Evolutionary conservation across 2,888 invertebrate genomes (phyloP), one percentile per base, ranked within the genome.

Genomic region (Eristalis arbustorum): DNA sequence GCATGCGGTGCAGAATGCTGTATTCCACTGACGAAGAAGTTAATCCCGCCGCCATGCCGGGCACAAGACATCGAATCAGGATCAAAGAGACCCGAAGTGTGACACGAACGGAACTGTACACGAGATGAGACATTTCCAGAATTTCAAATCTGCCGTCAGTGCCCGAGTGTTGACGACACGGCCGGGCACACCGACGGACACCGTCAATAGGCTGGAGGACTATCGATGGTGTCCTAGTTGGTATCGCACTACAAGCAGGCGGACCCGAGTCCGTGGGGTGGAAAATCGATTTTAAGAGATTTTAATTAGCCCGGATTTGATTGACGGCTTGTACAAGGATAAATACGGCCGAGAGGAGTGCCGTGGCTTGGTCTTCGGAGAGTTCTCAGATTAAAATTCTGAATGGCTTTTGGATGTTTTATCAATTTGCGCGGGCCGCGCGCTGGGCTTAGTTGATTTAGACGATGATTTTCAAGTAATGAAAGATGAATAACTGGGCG

Each of bases 301-400:
- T 83, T 83, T 66, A 72, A 78, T 83, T 83, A 76, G 56, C 64
- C 72, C 11, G 57, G 28, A 74, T 75, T 87, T 87, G 87, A 87
- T 82, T 87, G 87, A 87, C 78, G 64, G 81, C 71, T 64, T 18
- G 22, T 18, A 66, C 31, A 28, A 69, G 31, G 69, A 77, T 62
- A 61, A 49, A 49, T 49, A 18, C 18, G n/a, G 18, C 49, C 49
- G 18, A 49, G 49, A 8, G 49, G 49, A 49, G 49, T 18, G 37
- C 34, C 37, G 31, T 22, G 67, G 61, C 42, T 77, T 71, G n/a
- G 37, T 63, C 37, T 59, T 73, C 63, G 34, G 42, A 49, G 67
- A 77, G 73, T 37, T 66, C 34, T 49, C 31, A 62, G 73, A 77
- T 82, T 61, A 61, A 77, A 74, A 42, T 72, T 73, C 25, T 61